Conservation (phyloP, 2,888 invertebrate species). For the Noctuana brunneofusca region DNA sequence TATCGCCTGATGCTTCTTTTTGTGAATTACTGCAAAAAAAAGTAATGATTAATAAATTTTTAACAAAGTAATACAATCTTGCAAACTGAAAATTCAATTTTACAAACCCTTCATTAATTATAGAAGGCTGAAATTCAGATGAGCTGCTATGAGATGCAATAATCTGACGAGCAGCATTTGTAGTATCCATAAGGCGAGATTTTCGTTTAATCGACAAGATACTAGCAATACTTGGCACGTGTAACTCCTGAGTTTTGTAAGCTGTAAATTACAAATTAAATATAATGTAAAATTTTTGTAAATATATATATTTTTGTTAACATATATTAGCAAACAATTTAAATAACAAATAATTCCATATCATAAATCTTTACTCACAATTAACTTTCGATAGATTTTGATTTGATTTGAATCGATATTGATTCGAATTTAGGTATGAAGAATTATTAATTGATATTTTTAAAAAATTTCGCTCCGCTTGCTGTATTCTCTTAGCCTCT, state of each 20-base stretch:
- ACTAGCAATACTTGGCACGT: slow-evolving; percentile 85
- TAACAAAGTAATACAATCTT: neutral
- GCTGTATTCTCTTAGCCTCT: slow-evolving; percentile 90
- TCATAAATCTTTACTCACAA: slow-evolving; percentile 42
- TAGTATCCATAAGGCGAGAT: slow-evolving; percentile 83
- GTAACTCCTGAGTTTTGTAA: slow-evolving; percentile 75
- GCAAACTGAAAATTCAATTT: neutral
- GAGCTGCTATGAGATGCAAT: slow-evolving; percentile 80
- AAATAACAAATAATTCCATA: too few species aligned
- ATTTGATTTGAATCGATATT: neutral
- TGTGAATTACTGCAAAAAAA: slow-evolving; percentile 48
- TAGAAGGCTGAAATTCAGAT: slow-evolving; percentile 53
- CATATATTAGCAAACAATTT: too few species aligned
- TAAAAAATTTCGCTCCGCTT: slow-evolving; percentile 41
- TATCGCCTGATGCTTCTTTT: slow-evolving; percentile 44
- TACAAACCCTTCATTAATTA: slow-evolving; percentile 37
- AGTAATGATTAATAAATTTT: slow-evolving; percentile 23
- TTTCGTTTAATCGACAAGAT: slow-evolving; percentile 84
- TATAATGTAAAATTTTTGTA: neutral
- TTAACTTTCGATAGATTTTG: slow-evolving; percentile 32
- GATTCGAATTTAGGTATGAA: slow-evolving; percentile 9
- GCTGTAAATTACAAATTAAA: slow-evolving; percentile 46
- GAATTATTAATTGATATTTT: slow-evolving; percentile 34
- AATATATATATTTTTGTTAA: too few species aligned
- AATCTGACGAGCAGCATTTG: slow-evolving; percentile 84